phyloP scores from a whole-genome alignment of 2,888 invertebrate species.

The Lucinisca nassula region DNA sequence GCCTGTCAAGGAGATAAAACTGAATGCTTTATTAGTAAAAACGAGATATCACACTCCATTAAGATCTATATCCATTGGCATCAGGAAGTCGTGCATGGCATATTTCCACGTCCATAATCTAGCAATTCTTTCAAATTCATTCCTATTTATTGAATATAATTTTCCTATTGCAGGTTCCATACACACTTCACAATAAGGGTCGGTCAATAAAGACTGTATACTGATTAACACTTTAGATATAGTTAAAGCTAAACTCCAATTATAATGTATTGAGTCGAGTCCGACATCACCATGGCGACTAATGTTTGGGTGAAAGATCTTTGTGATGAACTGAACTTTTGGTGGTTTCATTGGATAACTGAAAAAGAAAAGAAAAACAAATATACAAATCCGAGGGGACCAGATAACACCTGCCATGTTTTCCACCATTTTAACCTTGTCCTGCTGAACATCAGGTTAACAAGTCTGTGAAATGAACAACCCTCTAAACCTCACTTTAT shows the following conservation, averaged over 20 bases:
- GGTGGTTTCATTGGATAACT: slow-evolving; percentile 97
- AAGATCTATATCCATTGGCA: slow-evolving; percentile 81
- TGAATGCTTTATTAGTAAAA: too few species aligned
- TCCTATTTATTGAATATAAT: slow-evolving; percentile 93
- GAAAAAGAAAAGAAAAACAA: slow-evolving; percentile 72
- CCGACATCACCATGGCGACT: slow-evolving; percentile 98
- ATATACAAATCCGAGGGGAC: too few species aligned
- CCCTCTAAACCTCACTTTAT: too few species aligned
- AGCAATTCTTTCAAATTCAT: slow-evolving; percentile 94
- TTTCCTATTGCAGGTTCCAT: slow-evolving; percentile 96
- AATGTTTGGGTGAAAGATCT: slow-evolving; percentile 97
- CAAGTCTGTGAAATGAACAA: too few species aligned
- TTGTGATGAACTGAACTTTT: slow-evolving; percentile 96
- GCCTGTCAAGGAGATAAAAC: too few species aligned
- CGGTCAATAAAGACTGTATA: slow-evolving; percentile 89
- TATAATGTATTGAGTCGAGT: slow-evolving; percentile 97
- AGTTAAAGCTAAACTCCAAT: slow-evolving; percentile 98
- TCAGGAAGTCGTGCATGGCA: slow-evolving; percentile 89
- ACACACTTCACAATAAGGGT: slow-evolving; percentile 96
- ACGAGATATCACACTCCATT: slow-evolving; percentile 71
- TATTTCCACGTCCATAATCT: slow-evolving; percentile 97
- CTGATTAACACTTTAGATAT: slow-evolving; percentile 91
- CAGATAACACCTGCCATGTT: too few species aligned
- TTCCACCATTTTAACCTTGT: too few species aligned
- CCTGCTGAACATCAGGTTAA: too few species aligned